Percentiles rank a stretch among this genome's conserved stretches.
These are phyloP conservation scores for Mycetomoellerius zeteki DNA, from an alignment of 1,140 invertebrate genomes.

Conservation along the genomic window DNA sequence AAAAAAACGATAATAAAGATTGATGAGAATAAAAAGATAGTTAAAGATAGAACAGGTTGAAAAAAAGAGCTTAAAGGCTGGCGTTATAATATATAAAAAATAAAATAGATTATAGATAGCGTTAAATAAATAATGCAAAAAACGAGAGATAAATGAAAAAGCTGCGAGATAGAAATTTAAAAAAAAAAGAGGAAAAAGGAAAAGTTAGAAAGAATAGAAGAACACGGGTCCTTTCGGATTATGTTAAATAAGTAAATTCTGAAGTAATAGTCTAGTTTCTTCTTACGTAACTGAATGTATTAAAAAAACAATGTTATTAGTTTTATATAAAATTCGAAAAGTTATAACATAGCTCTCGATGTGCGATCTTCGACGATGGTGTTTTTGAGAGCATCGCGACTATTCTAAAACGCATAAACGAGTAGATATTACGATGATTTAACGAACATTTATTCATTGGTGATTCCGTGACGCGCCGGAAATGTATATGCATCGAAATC, in stretches of 20 bases:
- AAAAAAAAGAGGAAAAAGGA: constrained; percentile 11
- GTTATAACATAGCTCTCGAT: constrained; percentile 6
- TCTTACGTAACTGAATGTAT: constrained; percentile 30
- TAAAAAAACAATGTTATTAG: constrained; percentile 21
- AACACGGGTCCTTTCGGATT: not conserved
- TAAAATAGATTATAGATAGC: not conserved
- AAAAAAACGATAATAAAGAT: not conserved
- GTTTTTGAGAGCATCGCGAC: constrained; percentile 5
- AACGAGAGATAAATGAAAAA: not conserved
- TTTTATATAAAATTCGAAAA: constrained; percentile 39
- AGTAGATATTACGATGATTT: constrained; percentile 23
- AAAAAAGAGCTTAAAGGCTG: not conserved
- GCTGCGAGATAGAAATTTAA: not conserved
- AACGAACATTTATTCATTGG: constrained; percentile 5
- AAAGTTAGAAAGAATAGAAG: not conserved
- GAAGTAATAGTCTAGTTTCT: constrained; percentile 28
- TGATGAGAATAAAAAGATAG: not conserved
- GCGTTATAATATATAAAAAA: not conserved
- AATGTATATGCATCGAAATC: constrained; percentile 1
- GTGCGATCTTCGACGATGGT: not conserved
- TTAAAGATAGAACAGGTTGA: not conserved
- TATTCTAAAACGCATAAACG: constrained; percentile 12
- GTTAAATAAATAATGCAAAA: constrained; percentile 31
- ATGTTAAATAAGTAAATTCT: constrained; percentile 36
- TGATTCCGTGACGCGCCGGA: not conserved